phyloP scores from a whole-genome alignment of 2,888 invertebrate genomes.

The Homarus gammarus region DNA sequence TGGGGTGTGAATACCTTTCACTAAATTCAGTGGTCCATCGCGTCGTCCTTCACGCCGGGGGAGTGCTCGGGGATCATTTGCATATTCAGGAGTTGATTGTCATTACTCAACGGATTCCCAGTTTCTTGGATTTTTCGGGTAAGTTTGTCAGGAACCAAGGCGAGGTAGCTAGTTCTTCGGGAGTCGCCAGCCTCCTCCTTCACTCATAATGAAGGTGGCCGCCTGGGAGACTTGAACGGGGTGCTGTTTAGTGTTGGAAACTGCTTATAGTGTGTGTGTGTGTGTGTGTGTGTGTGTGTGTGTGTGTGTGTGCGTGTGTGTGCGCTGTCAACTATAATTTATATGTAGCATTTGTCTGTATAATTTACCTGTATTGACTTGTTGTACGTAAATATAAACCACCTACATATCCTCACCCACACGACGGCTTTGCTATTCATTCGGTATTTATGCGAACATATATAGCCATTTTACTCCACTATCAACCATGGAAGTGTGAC shows the following conservation, averaged over 20 bases:
- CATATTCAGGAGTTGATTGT: slow-evolving; percentile 45
- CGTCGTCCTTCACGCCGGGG: neutral
- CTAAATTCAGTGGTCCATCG: neutral
- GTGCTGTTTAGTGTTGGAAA: neutral
- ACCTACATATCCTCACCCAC: neutral
- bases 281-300: too few relatives aligned
- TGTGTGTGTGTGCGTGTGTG: neutral
- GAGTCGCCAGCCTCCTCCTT: neutral
- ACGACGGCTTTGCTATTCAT: neutral
- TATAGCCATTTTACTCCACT: too few relatives aligned
- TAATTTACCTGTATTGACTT: neutral
- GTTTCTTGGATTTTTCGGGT: slow-evolving; percentile 21
- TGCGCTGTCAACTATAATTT: neutral
- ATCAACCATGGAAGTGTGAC: too few relatives aligned
- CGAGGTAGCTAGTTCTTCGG: neutral
- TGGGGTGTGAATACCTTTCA: slow-evolving; percentile 16
- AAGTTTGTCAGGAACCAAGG: neutral
- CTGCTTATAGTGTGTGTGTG: neutral
- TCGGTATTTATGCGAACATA: too few relatives aligned
- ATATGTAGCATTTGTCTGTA: too few relatives aligned
- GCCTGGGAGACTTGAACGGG: neutral
- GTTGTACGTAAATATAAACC: neutral
- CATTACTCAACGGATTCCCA: slow-evolving; percentile 43
- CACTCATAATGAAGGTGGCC: neutral
- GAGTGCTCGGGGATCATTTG: neutral